phyloP scores from a whole-genome alignment of 2,888 invertebrate genomes.

The Endotricha flammealis region DNA sequence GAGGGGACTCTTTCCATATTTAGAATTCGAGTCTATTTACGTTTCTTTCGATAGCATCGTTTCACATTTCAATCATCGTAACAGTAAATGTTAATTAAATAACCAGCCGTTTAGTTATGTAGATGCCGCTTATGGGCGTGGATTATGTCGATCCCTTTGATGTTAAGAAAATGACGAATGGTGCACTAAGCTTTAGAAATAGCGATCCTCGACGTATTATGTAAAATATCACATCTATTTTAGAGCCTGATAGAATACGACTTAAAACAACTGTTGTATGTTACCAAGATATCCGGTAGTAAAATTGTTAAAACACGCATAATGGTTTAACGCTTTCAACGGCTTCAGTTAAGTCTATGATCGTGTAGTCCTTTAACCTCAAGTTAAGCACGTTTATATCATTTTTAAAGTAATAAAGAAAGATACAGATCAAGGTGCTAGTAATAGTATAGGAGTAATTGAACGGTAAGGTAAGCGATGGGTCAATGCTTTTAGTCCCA shows the following conservation, averaged over 20 bases:
- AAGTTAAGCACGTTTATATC: constrained; percentile 19
- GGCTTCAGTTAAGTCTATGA: constrained; percentile 20
- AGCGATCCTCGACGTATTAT: constrained; percentile 18
- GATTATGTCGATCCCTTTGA: constrained; percentile 41
- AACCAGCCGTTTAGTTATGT: constrained; percentile 28
- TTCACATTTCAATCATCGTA: constrained; percentile 54
- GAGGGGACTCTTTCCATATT: constrained; percentile 24
- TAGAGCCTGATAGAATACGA: constrained; percentile 33
- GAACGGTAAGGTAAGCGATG: constrained; percentile 27
- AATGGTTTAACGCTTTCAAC: constrained; percentile 33
- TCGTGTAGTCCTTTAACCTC: constrained; percentile 19
- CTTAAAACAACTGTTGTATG: constrained; percentile 35
- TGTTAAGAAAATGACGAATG: constrained; percentile 45
- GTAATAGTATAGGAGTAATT: too few species aligned
- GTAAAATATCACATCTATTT: constrained; percentile 34
- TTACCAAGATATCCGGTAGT: constrained; percentile 41
- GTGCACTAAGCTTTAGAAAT: constrained; percentile 28
- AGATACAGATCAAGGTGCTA: too few species aligned
- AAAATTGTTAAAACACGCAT: constrained; percentile 29
- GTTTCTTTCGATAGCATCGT: constrained; percentile 33
- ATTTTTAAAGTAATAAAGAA: constrained; percentile 13
- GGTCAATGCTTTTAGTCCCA: constrained; percentile 39
- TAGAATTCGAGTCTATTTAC: constrained; percentile 28
- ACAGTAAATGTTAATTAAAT: constrained; percentile 48
- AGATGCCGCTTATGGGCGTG: constrained; percentile 28